Conservation (phyloP, 2,797 vertebrate genomes). For the Sarcophilus harrisii region DNA sequence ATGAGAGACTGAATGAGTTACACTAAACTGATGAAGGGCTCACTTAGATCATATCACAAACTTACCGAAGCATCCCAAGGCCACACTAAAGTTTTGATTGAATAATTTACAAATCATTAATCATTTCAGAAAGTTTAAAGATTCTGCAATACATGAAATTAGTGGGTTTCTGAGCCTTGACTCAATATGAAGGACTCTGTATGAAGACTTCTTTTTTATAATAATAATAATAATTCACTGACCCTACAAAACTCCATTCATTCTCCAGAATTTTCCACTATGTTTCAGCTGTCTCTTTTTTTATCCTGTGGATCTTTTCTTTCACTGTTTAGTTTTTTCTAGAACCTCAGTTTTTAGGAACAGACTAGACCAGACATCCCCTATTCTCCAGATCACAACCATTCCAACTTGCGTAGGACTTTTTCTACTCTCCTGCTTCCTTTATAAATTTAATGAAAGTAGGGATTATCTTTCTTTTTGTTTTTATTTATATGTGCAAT, state of each 20-base stretch:
- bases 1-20: not conserved
- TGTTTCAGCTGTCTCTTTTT: not conserved
- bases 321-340: not conserved
- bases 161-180: not conserved
- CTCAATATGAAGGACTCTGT: not conserved
- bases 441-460: not conserved
- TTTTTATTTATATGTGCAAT: not conserved
- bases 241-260: not conserved
- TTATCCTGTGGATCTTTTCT: not conserved
- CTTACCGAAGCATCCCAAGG: not conserved
- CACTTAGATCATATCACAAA: not conserved
- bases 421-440: not conserved
- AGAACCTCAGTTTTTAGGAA: not conserved
- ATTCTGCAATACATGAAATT: constrained; percentile 14
- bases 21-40: not conserved
- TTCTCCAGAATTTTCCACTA: not conserved
- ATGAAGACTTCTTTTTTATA: not conserved
- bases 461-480: not conserved
- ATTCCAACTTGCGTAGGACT: not conserved
- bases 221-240: not conserved
- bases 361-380: not conserved
- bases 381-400: not conserved
- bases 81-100: constrained; percentile 42
- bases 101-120: constrained; percentile 50
- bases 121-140: constrained; percentile 40